phyloP scores from a whole-genome alignment of 2,797 vertebrate species.

The Salarias fasciatus region DNA sequence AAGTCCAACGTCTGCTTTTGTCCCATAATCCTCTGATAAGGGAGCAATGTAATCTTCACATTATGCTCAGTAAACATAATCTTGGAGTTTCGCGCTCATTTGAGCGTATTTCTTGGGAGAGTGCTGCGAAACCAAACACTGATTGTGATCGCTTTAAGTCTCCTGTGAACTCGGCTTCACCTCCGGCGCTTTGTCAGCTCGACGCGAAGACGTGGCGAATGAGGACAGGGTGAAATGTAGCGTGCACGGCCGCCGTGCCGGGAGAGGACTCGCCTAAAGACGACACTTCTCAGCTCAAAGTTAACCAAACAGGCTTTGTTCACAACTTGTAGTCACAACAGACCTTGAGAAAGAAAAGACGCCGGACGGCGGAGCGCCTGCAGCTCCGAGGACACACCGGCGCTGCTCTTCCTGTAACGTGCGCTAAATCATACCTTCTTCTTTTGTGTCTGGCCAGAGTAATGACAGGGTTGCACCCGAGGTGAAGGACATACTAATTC shows the following conservation, averaged over 20 bases:
- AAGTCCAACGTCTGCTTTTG: neutral
- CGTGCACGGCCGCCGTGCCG: too few species aligned
- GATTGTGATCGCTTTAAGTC: constrained; percentile 11
- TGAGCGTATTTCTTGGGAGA: neutral
- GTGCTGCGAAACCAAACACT: constrained; percentile 3
- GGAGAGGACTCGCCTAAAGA: too few species aligned
- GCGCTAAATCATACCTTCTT: constrained; percentile 62
- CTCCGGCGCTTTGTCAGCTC: constrained; percentile 7
- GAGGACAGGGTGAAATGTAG: neutral
- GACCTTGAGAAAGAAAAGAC: neutral
- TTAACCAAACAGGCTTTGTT: neutral
- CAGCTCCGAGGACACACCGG: constrained; percentile 50
- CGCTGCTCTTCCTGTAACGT: constrained; percentile 64
- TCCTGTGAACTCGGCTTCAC: constrained; percentile 35
- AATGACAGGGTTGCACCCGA: constrained; percentile 69
- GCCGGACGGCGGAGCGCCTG: constrained; percentile 19
- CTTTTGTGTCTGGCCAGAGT: constrained; percentile 46
- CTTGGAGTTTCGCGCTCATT: constrained; percentile 7
- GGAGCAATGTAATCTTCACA: constrained; percentile 29
- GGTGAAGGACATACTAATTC: constrained; percentile 78
- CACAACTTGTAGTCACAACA: neutral
- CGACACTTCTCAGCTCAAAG: too few species aligned
- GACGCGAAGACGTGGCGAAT: neutral
- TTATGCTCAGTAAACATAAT: constrained; percentile 26
- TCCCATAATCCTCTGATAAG: constrained; percentile 22